These are phyloP conservation scores for Smutsia gigantea DNA, from an alignment of 2,797 vertebrate genomes.

Conservation along the genomic window DNA sequence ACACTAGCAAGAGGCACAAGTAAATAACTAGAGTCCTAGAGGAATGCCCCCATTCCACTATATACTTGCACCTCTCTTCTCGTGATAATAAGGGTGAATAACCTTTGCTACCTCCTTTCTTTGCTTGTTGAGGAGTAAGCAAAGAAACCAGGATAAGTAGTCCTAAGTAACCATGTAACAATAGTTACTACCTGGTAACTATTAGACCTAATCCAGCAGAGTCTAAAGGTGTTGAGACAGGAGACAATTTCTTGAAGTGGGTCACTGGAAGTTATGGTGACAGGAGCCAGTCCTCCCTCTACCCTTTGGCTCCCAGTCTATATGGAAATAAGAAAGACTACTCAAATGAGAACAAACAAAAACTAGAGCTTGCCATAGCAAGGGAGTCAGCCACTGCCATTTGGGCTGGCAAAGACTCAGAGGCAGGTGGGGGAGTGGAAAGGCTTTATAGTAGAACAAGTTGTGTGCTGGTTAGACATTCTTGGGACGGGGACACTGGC, in stretches of 20 bases:
- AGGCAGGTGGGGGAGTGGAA: neutral
- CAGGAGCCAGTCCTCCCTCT: neutral
- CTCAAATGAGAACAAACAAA: neutral
- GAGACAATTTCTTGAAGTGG: neutral
- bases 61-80: neutral
- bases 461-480: neutral
- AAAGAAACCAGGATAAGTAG: neutral
- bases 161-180: neutral
- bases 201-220: neutral
- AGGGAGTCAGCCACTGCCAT: too few species aligned
- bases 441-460: neutral
- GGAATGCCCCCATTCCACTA: neutral
- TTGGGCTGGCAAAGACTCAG: neutral
- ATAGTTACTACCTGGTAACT: too few species aligned
- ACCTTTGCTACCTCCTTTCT: neutral
- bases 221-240: neutral
- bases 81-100: neutral
- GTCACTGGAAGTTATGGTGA: neutral
- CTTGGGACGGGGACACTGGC: neutral
- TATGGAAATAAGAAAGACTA: neutral
- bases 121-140: neutral
- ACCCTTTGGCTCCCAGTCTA: neutral
- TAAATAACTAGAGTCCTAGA: neutral
- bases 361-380: neutral
- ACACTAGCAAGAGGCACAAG: neutral